These are phyloP conservation scores for Triplophysa yarkandensis DNA, from an alignment of 2,797 vertebrate species.

Conservation along the genomic window DNA sequence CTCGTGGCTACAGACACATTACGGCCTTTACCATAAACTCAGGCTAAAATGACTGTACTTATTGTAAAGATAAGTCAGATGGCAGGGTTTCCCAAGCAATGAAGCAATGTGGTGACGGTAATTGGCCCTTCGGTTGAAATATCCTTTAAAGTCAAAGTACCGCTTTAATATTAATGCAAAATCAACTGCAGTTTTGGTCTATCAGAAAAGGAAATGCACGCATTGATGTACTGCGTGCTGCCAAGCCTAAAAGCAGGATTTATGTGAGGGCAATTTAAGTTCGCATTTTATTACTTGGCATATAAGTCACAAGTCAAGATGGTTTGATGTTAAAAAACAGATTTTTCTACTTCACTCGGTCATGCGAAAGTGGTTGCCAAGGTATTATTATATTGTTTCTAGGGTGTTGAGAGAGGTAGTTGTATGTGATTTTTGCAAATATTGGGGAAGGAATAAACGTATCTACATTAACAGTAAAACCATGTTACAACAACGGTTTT, in stretches of 20 bases:
- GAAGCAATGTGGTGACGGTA: conserved; percentile 34
- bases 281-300: conserved; percentile 17
- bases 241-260: conserved; percentile 20
- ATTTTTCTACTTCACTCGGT: not conserved
- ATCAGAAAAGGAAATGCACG: conserved; percentile 27
- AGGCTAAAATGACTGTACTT: conserved; percentile 27
- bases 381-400: not conserved
- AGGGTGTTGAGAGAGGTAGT: not conserved
- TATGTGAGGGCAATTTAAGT: conserved; percentile 28
- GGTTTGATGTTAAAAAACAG: conserved; percentile 2
- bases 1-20: conserved; percentile 21
- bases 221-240: conserved; percentile 12
- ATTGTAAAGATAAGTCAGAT: conserved; percentile 32
- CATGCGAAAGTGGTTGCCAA: not conserved
- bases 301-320: not conserved
- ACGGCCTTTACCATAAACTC: conserved; percentile 32
- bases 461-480: too few relatives aligned
- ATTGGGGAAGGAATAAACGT: too few relatives aligned
- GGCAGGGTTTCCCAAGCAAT: conserved; percentile 37
- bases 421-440: too few relatives aligned
- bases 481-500: too few relatives aligned
- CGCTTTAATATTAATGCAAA: conserved; percentile 39
- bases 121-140: conserved; percentile 45
- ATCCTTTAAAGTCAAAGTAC: conserved; percentile 37
- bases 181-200: conserved; percentile 30